Conservation (phyloP, 1,140 invertebrate species). For the Eubasilissa regina region DNA sequence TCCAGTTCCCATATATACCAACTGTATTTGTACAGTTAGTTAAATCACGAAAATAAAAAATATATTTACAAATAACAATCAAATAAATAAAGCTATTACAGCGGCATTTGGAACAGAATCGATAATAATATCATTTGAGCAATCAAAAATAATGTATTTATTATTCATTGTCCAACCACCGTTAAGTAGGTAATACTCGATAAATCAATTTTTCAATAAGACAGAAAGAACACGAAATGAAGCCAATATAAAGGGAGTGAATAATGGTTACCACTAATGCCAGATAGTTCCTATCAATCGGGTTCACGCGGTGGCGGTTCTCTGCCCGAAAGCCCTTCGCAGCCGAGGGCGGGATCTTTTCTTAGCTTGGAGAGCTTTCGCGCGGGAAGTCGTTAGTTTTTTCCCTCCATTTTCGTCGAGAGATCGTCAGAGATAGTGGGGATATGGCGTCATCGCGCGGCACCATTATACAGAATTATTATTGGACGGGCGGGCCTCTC, state of each 20-base stretch:
- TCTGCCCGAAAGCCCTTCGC: constrained; percentile 8
- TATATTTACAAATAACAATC: no score
- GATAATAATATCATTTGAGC: no score
- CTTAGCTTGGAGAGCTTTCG: constrained; percentile 1
- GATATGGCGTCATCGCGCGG: constrained; percentile 17
- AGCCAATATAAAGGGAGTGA: neutral
- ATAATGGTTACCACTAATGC: neutral
- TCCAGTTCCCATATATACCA: no score
- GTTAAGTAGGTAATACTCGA: no score
- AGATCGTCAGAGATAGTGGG: constrained; percentile 28
- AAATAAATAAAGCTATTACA: no score
- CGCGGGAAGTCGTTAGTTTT: constrained; percentile 39
- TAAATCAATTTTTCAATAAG: no score
- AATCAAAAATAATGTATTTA: no score
- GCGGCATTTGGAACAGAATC: no score
- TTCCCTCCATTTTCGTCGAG: constrained; percentile 5
- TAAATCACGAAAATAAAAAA: no score
- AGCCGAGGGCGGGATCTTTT: constrained; percentile 2
- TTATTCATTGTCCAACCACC: no score
- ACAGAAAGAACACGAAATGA: no score
- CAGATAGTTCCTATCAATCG: constrained; percentile 27
- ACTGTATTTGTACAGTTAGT: no score
- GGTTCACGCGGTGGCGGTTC: constrained; percentile 6
- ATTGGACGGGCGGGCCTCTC: neutral
- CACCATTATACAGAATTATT: constrained; percentile 29